phyloP scores from a whole-genome alignment of 2,888 invertebrate species.

The Andricus quercusramuli region DNA sequence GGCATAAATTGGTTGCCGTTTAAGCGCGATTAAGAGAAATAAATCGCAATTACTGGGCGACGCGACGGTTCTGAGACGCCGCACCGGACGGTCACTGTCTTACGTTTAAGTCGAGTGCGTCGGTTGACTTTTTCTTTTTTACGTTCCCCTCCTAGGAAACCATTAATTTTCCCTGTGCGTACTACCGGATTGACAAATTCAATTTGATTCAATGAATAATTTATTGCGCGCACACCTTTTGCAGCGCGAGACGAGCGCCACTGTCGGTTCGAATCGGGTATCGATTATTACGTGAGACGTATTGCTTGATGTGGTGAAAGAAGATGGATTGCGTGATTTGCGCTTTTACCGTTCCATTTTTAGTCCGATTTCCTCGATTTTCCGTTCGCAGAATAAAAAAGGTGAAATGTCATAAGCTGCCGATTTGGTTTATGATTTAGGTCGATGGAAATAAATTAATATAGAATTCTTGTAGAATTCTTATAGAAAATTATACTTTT shows the following conservation, averaged over 20 bases:
- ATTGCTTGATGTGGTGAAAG: constrained; percentile 18
- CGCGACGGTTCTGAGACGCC: constrained; percentile 59
- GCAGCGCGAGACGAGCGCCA: constrained; percentile 20
- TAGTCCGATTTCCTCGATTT: not conserved
- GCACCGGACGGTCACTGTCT: constrained; percentile 60
- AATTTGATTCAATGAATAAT: constrained; percentile 51
- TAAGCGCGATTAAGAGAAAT: constrained; percentile 76
- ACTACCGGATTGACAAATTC: constrained; percentile 49
- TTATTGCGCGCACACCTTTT: constrained; percentile 42
- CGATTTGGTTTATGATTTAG: not conserved
- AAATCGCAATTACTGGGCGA: constrained; percentile 74
- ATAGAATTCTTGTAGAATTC: no score
- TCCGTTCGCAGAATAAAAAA: not conserved
- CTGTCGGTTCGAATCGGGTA: constrained; percentile 27
- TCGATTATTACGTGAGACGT: constrained; percentile 32
- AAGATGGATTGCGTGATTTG: constrained; percentile 34
- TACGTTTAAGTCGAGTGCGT: constrained; percentile 44
- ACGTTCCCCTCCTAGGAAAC: constrained; percentile 44
- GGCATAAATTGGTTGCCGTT: constrained; percentile 75
- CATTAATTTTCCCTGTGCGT: constrained; percentile 32
- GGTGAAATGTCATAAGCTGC: not conserved
- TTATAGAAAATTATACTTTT: not conserved
- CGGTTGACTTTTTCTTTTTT: constrained; percentile 48
- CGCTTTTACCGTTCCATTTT: not conserved
- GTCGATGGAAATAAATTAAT: not conserved